Conservation (phyloP, 2,113 vertebrate species). For the Burhinus oedicnemus region DNA sequence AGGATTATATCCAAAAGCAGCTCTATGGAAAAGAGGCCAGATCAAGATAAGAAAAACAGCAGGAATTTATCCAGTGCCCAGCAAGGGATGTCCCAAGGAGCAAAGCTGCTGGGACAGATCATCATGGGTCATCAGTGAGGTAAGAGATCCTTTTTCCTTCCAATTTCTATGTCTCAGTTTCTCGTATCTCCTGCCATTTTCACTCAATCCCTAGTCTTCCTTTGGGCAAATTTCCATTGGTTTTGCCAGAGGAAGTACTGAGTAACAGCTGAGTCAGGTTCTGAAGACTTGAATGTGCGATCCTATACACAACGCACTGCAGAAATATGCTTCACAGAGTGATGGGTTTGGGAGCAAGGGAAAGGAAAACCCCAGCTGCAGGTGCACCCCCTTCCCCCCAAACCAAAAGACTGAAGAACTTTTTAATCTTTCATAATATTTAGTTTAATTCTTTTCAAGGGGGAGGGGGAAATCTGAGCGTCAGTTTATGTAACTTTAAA, state of each 20-base stretch:
- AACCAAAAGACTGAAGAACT: neutral
- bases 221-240: neutral
- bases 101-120: neutral
- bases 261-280: constrained; percentile 53
- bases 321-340: constrained; percentile 7
- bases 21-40: neutral
- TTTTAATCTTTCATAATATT: constrained; percentile 59
- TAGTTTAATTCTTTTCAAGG: constrained; percentile 31
- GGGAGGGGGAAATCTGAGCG: constrained; percentile 13
- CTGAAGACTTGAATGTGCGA: neutral
- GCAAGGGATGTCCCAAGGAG: neutral
- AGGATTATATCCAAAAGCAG: neutral
- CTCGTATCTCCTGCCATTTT: neutral
- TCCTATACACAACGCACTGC: neutral
- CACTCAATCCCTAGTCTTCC: neutral
- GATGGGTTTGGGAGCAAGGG: constrained; percentile 2
- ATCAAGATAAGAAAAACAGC: neutral
- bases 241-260: constrained; percentile 18
- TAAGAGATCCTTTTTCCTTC: neutral
- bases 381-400: neutral
- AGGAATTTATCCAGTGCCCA: neutral
- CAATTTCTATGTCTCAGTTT: neutral
- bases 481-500: constrained; percentile 67
- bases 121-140: neutral
- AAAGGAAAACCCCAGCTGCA: constrained; percentile 44